phyloP scores from a whole-genome alignment of 2,888 invertebrate species.

The Sinotaia quadrata region DNA sequence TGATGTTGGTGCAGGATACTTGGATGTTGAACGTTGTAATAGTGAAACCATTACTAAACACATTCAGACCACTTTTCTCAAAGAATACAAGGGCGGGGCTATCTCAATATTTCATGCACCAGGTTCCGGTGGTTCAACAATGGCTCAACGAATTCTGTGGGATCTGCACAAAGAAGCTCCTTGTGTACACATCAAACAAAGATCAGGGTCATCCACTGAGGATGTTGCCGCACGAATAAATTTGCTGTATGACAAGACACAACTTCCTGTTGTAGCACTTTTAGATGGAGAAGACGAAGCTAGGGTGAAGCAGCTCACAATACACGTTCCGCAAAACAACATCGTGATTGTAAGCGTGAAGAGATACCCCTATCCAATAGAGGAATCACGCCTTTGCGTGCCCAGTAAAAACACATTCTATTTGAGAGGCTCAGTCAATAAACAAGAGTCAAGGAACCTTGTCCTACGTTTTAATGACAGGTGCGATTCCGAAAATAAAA shows the following conservation, averaged over 20 bases:
- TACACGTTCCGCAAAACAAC: slow-evolving; percentile 20
- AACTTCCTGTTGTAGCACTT: slow-evolving; percentile 40
- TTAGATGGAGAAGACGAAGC: slow-evolving; percentile 51
- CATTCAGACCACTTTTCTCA: slow-evolving; percentile 25
- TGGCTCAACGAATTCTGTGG: slow-evolving; percentile 48
- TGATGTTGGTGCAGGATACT: slow-evolving; percentile 34
- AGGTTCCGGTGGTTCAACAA: slow-evolving; percentile 50
- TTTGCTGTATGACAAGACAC: slow-evolving; percentile 41
- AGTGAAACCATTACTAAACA: slow-evolving; percentile 20
- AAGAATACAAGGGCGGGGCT: slow-evolving; percentile 32
- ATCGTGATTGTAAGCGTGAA: slow-evolving; percentile 40
- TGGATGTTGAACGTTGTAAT: slow-evolving; percentile 43
- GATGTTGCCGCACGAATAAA: slow-evolving; percentile 35
- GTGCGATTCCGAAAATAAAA: slow-evolving; percentile 27
- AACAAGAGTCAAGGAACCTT: slow-evolving; percentile 35
- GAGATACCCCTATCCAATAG: slow-evolving; percentile 34
- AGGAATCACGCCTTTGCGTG: neutral
- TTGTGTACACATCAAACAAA: slow-evolving; percentile 43
- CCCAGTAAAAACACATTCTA: slow-evolving; percentile 30
- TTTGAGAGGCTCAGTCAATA: slow-evolving; percentile 37
- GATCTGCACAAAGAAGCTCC: slow-evolving; percentile 40
- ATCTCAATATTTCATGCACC: slow-evolving; percentile 46
- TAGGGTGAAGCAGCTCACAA: slow-evolving; percentile 33
- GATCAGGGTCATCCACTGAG: slow-evolving; percentile 30
- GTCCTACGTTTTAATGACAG: slow-evolving; percentile 32